phyloP scores from a whole-genome alignment of 2,113 vertebrate genomes.

The Ornithorhynchus anatinus region DNA sequence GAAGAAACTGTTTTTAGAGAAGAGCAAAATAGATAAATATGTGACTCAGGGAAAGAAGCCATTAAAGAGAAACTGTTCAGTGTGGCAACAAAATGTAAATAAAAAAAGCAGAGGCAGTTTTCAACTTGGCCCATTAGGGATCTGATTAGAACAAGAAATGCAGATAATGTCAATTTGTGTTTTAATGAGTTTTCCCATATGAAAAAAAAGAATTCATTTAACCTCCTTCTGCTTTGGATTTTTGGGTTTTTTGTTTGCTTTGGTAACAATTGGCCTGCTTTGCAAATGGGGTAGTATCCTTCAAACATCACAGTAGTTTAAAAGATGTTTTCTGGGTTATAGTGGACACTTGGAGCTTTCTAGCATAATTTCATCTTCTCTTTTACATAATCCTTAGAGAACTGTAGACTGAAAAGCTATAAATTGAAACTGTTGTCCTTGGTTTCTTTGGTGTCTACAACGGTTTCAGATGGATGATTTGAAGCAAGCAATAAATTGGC shows the following conservation, averaged over 20 bases:
- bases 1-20: neutral
- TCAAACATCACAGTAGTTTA: neutral
- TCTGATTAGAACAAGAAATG: neutral
- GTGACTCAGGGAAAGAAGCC: neutral
- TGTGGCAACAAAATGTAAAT: neutral
- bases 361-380: neutral
- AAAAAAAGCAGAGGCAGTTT: conserved; percentile 9
- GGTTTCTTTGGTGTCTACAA: conserved; percentile 27
- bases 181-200: neutral
- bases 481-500: conserved; percentile 17
- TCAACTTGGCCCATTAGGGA: neutral
- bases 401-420: conserved; percentile 42
- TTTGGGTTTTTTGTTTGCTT: neutral
- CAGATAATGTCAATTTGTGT: neutral
- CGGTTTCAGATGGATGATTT: conserved; percentile 5
- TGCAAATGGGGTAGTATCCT: neutral
- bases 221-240: neutral
- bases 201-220: neutral
- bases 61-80: neutral
- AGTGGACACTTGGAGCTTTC: conserved; percentile 18
- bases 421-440: conserved; percentile 42
- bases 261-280: neutral
- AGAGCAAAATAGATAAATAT: neutral
- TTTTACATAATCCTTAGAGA: conserved; percentile 13
- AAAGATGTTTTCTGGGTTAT: conserved; percentile 4